These are phyloP conservation scores for Cephonodes hylas DNA, from an alignment of 2,888 invertebrate species.

Conservation along the genomic window DNA sequence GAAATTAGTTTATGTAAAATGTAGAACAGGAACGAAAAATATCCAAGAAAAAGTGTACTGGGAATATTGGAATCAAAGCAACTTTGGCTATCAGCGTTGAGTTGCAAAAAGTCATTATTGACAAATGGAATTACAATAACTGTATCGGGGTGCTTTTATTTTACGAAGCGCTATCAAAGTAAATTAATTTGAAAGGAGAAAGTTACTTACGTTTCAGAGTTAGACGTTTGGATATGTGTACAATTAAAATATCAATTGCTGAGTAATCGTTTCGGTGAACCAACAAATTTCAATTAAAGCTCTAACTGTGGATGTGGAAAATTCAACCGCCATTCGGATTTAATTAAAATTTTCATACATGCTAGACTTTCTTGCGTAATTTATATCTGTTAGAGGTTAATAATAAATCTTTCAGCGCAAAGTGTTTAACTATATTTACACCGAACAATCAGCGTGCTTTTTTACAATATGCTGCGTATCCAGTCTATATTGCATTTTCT, in stretches of 20 bases:
- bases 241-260: slow-evolving; percentile 60
- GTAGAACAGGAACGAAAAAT: slow-evolving; percentile 77
- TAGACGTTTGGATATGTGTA: slow-evolving; percentile 42
- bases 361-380: slow-evolving; percentile 29
- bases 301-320: slow-evolving; percentile 43
- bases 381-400: slow-evolving; percentile 13
- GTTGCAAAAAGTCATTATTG: slow-evolving; percentile 53
- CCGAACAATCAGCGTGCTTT: neutral
- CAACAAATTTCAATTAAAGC: slow-evolving; percentile 48
- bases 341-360: slow-evolving; percentile 52
- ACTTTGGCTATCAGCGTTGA: slow-evolving; percentile 42
- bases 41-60: slow-evolving; percentile 66
- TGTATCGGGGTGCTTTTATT: slow-evolving; percentile 17
- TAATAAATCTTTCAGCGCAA: neutral
- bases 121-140: slow-evolving; percentile 49
- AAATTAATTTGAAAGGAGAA: slow-evolving; percentile 18
- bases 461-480: neutral
- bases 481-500: no score
- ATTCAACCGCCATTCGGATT: slow-evolving; percentile 44
- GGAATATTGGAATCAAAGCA: slow-evolving; percentile 73
- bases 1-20: slow-evolving; percentile 82
- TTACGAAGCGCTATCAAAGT: slow-evolving; percentile 16
- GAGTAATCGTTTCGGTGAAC: slow-evolving; percentile 47
- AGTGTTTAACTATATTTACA: neutral
- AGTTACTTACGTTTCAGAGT: slow-evolving; percentile 14